phyloP scores from a whole-genome alignment of 2,113 vertebrate genomes.

The Ceyx margarethae region DNA sequence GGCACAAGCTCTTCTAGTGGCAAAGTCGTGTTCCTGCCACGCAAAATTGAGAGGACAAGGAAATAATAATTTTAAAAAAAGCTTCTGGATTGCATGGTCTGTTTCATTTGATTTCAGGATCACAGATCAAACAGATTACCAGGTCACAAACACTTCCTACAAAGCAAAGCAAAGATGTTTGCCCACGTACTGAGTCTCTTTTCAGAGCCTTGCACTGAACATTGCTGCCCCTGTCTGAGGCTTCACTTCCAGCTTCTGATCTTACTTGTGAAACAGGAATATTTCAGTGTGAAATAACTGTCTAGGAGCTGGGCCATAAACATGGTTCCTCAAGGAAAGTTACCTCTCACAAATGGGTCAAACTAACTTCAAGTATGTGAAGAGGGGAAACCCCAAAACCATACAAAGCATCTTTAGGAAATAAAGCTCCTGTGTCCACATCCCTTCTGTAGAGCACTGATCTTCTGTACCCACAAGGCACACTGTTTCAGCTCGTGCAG shows the following conservation, averaged over 20 bases:
- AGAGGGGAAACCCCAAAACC: neutral
- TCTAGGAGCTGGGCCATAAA: neutral
- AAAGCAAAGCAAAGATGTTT: neutral
- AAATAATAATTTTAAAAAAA: neutral
- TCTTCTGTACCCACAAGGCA: neutral
- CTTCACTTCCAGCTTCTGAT: neutral
- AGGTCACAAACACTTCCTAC: neutral
- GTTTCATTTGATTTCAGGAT: constrained; percentile 21
- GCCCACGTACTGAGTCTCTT: rapidly evolving
- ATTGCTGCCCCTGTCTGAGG: neutral
- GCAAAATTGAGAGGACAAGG: neutral
- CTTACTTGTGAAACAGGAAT: neutral
- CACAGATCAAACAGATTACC: constrained; percentile 2
- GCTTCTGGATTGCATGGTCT: neutral
- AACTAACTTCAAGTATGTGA: neutral
- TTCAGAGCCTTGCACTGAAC: neutral
- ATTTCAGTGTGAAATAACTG: neutral
- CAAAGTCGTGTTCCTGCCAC: neutral
- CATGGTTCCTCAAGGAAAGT: neutral
- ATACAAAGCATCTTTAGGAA: neutral
- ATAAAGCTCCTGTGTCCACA: neutral
- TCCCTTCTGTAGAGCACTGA: neutral
- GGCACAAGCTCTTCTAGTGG: neutral
- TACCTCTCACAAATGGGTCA: neutral
- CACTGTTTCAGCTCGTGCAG: neutral